Evolutionary conservation across 2,888 invertebrate species (phyloP).

Genomic region (Parnassius glacialis): DNA sequence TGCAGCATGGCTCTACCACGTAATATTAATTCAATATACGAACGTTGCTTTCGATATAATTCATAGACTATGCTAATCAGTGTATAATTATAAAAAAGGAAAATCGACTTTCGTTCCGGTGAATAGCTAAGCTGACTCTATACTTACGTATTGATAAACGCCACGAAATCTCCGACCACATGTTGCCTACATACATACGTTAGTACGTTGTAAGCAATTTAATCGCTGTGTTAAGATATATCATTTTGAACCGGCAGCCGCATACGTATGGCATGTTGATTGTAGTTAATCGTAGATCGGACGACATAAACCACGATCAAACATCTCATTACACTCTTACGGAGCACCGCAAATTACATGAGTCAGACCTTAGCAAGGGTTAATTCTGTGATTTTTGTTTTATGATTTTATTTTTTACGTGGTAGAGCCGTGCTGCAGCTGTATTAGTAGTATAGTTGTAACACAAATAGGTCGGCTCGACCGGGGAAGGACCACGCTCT

Average conservation of each 20-base stretch:
- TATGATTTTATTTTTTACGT: too few species aligned
- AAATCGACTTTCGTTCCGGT: too few species aligned
- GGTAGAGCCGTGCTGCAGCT: too few species aligned
- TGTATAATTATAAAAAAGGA: too few species aligned
- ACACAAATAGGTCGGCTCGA: too few species aligned
- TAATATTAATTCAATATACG: too few species aligned
- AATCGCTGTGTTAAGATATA: slow-evolving; percentile 21
- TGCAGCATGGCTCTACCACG: too few species aligned
- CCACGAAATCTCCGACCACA: background rate
- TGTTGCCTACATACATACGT: slow-evolving; percentile 9
- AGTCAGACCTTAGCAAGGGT: slow-evolving; percentile 30
- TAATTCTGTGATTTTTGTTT: slow-evolving; percentile 33
- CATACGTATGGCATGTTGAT: slow-evolving; percentile 40
- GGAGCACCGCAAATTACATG: slow-evolving; percentile 37
- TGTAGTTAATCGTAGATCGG: slow-evolving; percentile 43
- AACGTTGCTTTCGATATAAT: too few species aligned
- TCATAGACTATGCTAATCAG: too few species aligned
- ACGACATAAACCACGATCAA: slow-evolving; percentile 47
- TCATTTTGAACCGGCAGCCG: slow-evolving; percentile 23
- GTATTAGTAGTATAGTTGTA: too few species aligned
- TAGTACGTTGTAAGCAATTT: slow-evolving; percentile 8
- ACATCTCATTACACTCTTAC: slow-evolving; percentile 45
- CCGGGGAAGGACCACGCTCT: too few species aligned
- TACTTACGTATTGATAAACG: background rate
- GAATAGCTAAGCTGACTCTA: too few species aligned